Evolutionary conservation across 2,888 invertebrate species (phyloP).

Genomic region (Apotomis betuletana): DNA sequence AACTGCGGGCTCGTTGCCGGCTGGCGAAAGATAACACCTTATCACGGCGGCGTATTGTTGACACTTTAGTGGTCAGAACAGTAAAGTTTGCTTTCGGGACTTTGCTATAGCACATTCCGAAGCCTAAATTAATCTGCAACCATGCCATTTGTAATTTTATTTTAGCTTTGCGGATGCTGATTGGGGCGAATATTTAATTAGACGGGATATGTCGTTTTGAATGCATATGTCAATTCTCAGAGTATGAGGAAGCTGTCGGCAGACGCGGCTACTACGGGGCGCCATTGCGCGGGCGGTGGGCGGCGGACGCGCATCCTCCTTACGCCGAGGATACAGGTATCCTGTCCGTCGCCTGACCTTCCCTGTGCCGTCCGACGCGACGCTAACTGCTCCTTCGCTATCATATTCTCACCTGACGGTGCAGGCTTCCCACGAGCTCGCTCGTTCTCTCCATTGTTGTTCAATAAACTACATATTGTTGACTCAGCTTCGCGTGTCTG

Average conservation of each 20-base stretch:
- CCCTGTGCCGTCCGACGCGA: constrained; percentile 44
- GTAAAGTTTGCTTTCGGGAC: constrained; percentile 21
- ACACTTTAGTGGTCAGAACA: constrained; percentile 29
- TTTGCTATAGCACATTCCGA: constrained; percentile 10
- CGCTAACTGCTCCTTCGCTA: constrained; percentile 6
- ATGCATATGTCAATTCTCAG: constrained; percentile 35
- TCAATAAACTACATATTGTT: constrained; percentile 23
- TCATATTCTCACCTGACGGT: constrained; percentile 24
- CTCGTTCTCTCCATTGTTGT: constrained; percentile 33
- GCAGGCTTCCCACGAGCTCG: constrained; percentile 24
- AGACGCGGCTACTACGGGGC: constrained; percentile 32
- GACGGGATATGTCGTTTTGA: constrained; percentile 26
- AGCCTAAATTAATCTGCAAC: neutral
- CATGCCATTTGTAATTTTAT: neutral
- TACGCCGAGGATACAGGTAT: constrained; percentile 71
- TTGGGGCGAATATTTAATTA: neutral
- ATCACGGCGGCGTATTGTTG: constrained; percentile 34
- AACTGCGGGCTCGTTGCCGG: constrained; percentile 32
- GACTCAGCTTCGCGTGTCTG: constrained; percentile 34
- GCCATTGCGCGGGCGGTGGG: constrained; percentile 54
- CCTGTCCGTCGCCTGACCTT: constrained; percentile 54
- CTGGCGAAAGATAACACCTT: constrained; percentile 38
- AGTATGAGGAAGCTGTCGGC: constrained; percentile 38
- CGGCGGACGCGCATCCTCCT: constrained; percentile 78
- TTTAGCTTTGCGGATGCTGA: neutral